phyloP scores from a whole-genome alignment of 2,113 vertebrate genomes.

The Macroglossus sobrinus region DNA sequence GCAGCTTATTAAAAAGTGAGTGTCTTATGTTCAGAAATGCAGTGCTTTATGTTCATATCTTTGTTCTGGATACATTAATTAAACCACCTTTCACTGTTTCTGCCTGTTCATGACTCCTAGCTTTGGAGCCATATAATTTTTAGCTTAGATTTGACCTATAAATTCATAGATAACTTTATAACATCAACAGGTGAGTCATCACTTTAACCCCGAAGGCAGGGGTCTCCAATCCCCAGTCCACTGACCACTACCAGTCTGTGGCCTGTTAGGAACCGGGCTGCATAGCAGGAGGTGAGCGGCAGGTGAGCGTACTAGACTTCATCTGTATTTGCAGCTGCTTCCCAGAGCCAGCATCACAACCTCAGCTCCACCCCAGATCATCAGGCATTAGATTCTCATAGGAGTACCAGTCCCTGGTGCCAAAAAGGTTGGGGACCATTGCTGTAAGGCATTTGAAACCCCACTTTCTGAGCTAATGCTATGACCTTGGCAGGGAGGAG shows the following conservation, averaged over 20 bases:
- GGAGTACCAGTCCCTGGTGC: too few species aligned
- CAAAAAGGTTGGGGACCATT: too few species aligned
- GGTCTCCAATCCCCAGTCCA: too few species aligned
- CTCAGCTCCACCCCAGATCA: too few species aligned
- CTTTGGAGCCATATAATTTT: not conserved
- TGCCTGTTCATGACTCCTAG: not conserved
- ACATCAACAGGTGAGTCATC: not conserved
- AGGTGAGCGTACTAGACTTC: too few species aligned
- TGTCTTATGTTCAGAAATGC: not conserved
- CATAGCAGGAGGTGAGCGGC: too few species aligned
- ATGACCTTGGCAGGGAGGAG: rapidly evolving
- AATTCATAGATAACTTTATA: not conserved
- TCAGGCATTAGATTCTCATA: too few species aligned
- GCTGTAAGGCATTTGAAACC: not conserved
- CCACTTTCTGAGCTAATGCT: not conserved
- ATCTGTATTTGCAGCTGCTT: too few species aligned
- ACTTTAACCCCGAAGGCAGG: not conserved
- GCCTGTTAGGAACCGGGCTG: too few species aligned
- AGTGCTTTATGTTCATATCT: not conserved
- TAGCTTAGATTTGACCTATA: not conserved
- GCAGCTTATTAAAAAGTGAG: not conserved
- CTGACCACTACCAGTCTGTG: too few species aligned
- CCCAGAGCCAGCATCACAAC: too few species aligned
- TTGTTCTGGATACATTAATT: not conserved
- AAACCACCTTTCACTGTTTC: not conserved